These are phyloP conservation scores for Phacellophora camtschatica DNA, from an alignment of 30 jellyfish, hydroid and myxozoan genomes.

Conservation along the genomic window DNA sequence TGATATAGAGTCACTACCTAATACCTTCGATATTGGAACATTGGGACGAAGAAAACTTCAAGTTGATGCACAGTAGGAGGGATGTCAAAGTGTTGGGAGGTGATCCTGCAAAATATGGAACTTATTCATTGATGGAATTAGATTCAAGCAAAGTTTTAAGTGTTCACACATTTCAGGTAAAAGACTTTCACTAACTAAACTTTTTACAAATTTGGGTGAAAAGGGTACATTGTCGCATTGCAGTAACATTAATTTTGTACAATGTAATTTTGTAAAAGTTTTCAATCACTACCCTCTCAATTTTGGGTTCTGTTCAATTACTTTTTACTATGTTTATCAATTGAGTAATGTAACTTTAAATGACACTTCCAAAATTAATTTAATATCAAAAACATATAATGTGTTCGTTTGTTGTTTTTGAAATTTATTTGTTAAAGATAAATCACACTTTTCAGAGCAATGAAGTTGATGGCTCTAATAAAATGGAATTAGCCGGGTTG, in stretches of 20 bases:
- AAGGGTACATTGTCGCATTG: background rate
- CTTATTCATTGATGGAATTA: constrained; percentile 20
- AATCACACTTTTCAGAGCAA: constrained; percentile 7
- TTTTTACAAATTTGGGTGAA: background rate
- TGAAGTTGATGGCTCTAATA: constrained; percentile 28
- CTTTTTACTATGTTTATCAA: no score
- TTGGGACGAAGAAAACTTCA: background rate
- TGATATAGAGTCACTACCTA: background rate
- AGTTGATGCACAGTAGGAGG: background rate
- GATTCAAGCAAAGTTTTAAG: constrained; percentile 1
- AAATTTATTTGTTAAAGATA: background rate
- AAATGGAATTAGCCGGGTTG: constrained; percentile 50
- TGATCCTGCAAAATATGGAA: constrained; percentile 60
- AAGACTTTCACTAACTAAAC: background rate
- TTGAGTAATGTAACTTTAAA: no score
- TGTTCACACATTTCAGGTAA: constrained; percentile 18
- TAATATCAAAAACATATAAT: background rate
- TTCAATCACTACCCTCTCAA: no score
- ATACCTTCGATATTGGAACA: constrained; percentile 9
- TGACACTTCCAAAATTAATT: background rate
- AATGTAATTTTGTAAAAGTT: no score
- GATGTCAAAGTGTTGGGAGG: constrained; percentile 11
- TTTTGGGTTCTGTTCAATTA: no score
- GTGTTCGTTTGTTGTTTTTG: background rate
- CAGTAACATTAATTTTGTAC: background rate